phyloP scores from a whole-genome alignment of 2,113 vertebrate species.

The Brachypteracias leptosomus region DNA sequence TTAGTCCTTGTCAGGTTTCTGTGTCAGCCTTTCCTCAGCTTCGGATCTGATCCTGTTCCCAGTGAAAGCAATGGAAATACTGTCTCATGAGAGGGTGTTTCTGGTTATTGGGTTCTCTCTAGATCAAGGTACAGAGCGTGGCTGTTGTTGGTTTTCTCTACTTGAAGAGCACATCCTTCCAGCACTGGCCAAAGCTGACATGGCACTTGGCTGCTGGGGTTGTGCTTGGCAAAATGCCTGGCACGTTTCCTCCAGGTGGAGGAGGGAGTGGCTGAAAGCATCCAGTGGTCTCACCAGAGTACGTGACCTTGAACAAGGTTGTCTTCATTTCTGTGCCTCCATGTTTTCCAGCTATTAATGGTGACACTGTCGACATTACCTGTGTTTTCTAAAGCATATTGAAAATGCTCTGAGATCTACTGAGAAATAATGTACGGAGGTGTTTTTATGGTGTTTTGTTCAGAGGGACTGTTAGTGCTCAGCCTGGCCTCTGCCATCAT shows the following conservation, averaged over 20 bases:
- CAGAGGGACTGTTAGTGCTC: background rate
- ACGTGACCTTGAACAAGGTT: background rate
- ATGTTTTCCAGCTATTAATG: fast-evolving
- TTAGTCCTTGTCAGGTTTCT: background rate
- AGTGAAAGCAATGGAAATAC: background rate
- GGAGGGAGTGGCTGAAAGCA: background rate
- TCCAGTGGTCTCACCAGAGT: background rate
- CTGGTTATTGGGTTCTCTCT: background rate
- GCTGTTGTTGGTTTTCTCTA: background rate
- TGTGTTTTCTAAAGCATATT: background rate
- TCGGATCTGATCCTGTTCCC: background rate
- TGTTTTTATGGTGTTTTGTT: background rate
- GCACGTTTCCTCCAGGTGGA: background rate
- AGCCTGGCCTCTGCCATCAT: background rate
- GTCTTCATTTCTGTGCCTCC: background rate
- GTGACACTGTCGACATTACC: fast-evolving
- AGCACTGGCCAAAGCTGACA: background rate
- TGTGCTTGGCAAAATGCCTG: background rate
- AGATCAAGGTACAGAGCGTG: background rate
- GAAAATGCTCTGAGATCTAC: background rate
- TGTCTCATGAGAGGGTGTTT: background rate
- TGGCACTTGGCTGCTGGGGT: background rate
- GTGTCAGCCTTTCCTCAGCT: background rate
- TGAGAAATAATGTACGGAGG: background rate
- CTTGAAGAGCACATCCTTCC: background rate